phyloP scores from a whole-genome alignment of 64 coral and sea anemone species.

The Trachythela sp. region DNA sequence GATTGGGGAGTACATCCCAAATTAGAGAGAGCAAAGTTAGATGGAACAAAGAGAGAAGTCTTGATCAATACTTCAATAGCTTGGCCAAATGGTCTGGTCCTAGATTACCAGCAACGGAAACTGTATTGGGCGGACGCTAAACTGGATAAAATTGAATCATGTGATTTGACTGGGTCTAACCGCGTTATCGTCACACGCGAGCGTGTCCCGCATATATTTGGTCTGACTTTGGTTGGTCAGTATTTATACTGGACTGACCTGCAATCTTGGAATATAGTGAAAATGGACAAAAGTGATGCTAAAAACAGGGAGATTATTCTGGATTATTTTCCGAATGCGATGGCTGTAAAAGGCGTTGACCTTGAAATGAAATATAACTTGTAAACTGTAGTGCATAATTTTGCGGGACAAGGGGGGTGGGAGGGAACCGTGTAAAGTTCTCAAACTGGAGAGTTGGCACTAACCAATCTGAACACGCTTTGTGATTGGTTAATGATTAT shows the following conservation, averaged over 20 bases:
- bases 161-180: not conserved
- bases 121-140: constrained; percentile 71
- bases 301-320: not conserved
- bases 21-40: constrained; percentile 65
- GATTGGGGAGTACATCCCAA: constrained; percentile 66
- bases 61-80: constrained; percentile 59
- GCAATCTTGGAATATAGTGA: not conserved
- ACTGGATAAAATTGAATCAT: constrained; percentile 55
- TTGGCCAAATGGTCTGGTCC: constrained; percentile 59
- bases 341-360: not conserved
- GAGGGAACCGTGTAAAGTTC: too few species aligned
- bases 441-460: too few species aligned
- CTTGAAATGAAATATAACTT: not conserved
- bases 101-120: constrained; percentile 45
- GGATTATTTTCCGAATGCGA: not conserved
- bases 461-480: too few species aligned
- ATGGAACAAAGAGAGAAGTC: constrained; percentile 49
- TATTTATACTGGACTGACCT: not conserved
- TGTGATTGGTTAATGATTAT: too few species aligned
- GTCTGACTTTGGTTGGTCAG: not conserved
- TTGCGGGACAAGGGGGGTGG: too few species aligned
- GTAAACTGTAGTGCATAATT: too few species aligned
- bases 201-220: not conserved
- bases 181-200: not conserved
- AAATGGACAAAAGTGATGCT: not conserved